phyloP scores from a whole-genome alignment of 2,113 vertebrate species.

The Catharus fuscescens region DNA sequence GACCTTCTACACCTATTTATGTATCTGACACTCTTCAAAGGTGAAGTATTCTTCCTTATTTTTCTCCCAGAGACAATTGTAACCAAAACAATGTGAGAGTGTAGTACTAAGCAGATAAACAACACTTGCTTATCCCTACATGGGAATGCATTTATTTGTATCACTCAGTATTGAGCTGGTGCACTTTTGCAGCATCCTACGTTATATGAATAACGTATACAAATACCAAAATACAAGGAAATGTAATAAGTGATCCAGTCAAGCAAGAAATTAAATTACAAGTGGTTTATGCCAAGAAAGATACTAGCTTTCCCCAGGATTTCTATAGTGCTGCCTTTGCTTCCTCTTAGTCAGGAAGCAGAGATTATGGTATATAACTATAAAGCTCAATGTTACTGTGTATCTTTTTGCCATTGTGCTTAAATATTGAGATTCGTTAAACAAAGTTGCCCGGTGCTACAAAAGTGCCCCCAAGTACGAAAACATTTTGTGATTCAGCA shows the following conservation, averaged over 20 bases:
- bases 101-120: neutral
- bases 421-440: neutral
- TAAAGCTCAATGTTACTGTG: neutral
- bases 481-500: neutral
- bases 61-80: neutral
- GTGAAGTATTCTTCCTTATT: neutral
- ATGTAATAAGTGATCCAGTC: slow-evolving; percentile 38
- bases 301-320: neutral
- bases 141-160: neutral
- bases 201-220: slow-evolving; percentile 35
- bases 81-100: neutral
- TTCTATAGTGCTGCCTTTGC: neutral
- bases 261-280: slow-evolving; percentile 63
- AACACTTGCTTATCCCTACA: neutral
- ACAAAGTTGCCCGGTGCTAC: neutral
- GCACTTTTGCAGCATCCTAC: neutral
- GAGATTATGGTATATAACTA: neutral
- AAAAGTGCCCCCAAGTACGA: neutral
- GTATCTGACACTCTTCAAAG: neutral
- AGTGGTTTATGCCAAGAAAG: neutral
- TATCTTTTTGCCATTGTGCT: neutral
- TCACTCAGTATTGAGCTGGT: neutral
- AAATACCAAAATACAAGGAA: slow-evolving; percentile 29
- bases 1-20: neutral
- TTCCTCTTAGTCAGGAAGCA: neutral